Base-by-base conservation (phyloP, 2,797 vertebrate genomes). In the Triplophysa yarkandensis region DNA sequence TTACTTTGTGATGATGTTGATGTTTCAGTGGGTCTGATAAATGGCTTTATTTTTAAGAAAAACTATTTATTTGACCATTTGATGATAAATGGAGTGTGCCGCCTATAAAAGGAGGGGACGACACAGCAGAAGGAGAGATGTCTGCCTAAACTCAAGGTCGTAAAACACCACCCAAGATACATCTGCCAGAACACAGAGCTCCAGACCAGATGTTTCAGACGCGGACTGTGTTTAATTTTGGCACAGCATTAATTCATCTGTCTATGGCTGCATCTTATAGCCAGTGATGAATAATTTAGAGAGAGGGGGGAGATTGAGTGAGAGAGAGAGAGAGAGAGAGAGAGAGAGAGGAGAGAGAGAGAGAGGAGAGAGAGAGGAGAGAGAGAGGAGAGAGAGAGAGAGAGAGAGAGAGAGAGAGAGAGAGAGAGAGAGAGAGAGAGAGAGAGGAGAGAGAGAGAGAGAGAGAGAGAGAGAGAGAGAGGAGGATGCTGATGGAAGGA, bases 251-350 rank as follows among this genome's bases (percentile, higher is more conserved):
- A 75, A 57, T 61, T 52, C 13, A 74, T 61, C 55, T 66, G 7
- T 66, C 39, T 55, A 67, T 34, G 54, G n/a, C 68, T 80, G 64
- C 46, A 32, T 71, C 25, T 41, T 11, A 67, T 65, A 28, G 77
- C 70, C 67, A 60, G 57, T 76, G 32, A 86, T 89, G 81, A 85
- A 89, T 87, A 83, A 86, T 85, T 86, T 52, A 87, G 50, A 83
- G 55, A 65, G 75, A n/a, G n/a, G n/a, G n/a, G n/a, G n/a, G n/a
- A n/a, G n/a, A n/a, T n/a, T n/a, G n/a, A n/a, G n/a, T n/a, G n/a
- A n/a, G n/a, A n/a, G n/a, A n/a, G n/a, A n/a, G n/a, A n/a, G n/a
- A n/a, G n/a, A n/a, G n/a, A n/a, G n/a, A n/a, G n/a, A n/a, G n/a
- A n/a, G n/a, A n/a, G n/a, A n/a, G n/a, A n/a, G n/a, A n/a, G n/a